A percentile compares a stretch with the other conserved stretches of the same genome.
Conservation (phyloP, 2,888 invertebrate genomes). For the Leucophenga maculata region DNA sequence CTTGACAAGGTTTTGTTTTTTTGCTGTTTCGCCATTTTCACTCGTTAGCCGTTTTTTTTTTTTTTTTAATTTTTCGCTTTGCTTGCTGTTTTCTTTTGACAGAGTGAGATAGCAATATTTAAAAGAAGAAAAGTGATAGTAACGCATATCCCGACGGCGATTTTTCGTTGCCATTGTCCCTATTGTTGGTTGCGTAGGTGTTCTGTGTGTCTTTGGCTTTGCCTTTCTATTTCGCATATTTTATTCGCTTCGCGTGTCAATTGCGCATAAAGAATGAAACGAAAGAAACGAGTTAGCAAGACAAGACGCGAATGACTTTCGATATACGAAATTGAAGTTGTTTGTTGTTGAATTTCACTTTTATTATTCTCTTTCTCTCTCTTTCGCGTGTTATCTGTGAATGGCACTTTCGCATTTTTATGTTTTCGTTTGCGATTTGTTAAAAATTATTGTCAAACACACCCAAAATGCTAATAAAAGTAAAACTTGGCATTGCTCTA, state of each 20-base stretch:
- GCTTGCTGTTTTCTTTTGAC: not conserved
- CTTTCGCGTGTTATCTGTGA: not conserved
- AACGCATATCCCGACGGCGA: not conserved
- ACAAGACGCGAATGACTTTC: not conserved
- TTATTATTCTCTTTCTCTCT: not conserved
- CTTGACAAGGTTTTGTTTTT: constrained; percentile 67
- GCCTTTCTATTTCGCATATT: not conserved
- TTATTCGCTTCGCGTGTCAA: constrained; percentile 50
- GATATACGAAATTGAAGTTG: too few species aligned
- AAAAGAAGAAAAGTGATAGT: not conserved
- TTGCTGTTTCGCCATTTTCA: constrained; percentile 34
- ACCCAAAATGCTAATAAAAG: constrained; percentile 21
- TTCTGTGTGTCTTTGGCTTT: constrained; percentile 16
- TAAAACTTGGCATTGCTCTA: not conserved
- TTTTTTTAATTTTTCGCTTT: constrained; percentile 11
- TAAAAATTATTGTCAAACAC: constrained; percentile 20
- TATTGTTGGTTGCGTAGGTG: constrained; percentile 37
- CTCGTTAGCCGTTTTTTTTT: constrained; percentile 7
- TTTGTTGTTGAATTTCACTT: constrained; percentile 10
- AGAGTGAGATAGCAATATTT: too few species aligned
- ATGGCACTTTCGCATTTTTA: not conserved
- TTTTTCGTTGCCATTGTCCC: not conserved
- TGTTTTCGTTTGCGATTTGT: constrained; percentile 14
- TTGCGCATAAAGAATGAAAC: constrained; percentile 42
- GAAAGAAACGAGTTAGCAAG: constrained; percentile 4